phyloP scores from a whole-genome alignment of 2,888 invertebrate species.

The Sphinx pinastri region DNA sequence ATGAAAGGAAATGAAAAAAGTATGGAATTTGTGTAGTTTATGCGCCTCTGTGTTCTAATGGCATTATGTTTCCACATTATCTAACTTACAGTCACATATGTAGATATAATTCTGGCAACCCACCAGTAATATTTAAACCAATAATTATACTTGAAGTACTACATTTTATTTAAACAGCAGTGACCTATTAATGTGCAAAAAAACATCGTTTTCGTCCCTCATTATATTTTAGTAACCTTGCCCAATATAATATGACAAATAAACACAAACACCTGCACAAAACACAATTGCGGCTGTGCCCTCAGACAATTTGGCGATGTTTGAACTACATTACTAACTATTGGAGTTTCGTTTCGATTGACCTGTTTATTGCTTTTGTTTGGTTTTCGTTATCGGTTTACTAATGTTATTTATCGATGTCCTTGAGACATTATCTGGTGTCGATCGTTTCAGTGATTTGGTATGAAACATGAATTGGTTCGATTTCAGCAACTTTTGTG shows the following conservation, averaged over 20 bases:
- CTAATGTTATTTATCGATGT: conserved; percentile 16
- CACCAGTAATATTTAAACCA: no score
- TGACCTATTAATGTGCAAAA: no score
- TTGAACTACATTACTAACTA: conserved; percentile 10
- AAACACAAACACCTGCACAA: not conserved
- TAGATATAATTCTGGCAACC: no score
- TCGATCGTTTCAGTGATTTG: not conserved
- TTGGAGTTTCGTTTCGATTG: conserved; percentile 11
- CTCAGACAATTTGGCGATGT: conserved; percentile 6
- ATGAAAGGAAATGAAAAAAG: no score
- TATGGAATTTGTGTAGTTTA: no score
- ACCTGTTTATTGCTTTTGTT: conserved; percentile 22
- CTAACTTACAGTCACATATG: not conserved
- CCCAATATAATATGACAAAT: no score
- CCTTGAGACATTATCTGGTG: not conserved
- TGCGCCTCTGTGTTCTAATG: no score
- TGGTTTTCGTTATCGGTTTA: conserved; percentile 8
- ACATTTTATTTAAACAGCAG: no score
- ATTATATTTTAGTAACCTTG: no score
- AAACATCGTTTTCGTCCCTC: no score
- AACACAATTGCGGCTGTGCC: not conserved
- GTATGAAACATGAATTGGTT: not conserved
- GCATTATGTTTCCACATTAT: no score
- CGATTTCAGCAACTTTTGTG: not conserved
- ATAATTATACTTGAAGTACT: no score